These are phyloP conservation scores for Lichenostomus cassidix DNA, from an alignment of 2,113 vertebrate species.

Conservation along the genomic window DNA sequence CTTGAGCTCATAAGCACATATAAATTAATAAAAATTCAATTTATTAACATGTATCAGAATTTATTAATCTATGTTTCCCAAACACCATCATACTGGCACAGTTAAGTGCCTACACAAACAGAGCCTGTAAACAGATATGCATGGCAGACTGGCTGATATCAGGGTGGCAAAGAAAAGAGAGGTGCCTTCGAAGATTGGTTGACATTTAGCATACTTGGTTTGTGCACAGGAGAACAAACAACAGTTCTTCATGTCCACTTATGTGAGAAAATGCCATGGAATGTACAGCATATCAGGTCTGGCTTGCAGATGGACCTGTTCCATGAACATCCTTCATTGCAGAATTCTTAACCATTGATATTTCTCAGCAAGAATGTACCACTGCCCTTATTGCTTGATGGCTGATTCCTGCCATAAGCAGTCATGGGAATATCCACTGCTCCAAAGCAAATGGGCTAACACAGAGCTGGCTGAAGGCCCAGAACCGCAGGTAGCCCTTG, in stretches of 20 bases:
- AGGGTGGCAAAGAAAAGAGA: background rate
- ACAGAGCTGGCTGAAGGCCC: background rate
- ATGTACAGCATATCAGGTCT: background rate
- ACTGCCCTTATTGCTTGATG: background rate
- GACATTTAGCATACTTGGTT: fast-evolving
- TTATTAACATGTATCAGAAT: background rate
- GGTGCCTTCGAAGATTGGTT: background rate
- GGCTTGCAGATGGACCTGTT: background rate
- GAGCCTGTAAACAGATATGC: background rate
- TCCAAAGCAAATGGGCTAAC: background rate
- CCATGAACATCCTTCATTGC: background rate
- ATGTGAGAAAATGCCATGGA: background rate
- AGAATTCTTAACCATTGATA: background rate
- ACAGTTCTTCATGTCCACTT: background rate
- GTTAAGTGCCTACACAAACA: background rate
- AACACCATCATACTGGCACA: background rate
- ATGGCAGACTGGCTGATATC: background rate
- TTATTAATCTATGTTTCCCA: background rate
- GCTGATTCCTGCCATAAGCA: background rate
- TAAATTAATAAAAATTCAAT: background rate
- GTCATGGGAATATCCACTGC: background rate
- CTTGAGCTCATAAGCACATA: background rate
- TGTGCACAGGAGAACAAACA: background rate
- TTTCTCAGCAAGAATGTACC: background rate
- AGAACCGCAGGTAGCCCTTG: background rate